Conservation (phyloP, 2,797 vertebrate species). For the Sciurus carolinensis region DNA sequence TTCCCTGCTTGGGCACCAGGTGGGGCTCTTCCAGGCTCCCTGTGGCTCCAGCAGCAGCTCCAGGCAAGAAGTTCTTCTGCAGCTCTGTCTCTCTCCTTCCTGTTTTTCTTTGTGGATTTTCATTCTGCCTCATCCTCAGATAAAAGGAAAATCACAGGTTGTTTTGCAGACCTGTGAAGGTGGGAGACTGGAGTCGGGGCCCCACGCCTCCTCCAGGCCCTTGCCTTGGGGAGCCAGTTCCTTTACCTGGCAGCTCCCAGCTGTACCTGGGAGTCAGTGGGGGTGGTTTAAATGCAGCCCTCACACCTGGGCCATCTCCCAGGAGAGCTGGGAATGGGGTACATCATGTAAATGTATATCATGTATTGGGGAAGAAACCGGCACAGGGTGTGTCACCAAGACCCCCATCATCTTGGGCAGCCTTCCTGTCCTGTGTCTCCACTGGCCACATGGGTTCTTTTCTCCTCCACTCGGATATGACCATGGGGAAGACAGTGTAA, state of each 20-base stretch:
- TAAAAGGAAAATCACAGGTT: neutral
- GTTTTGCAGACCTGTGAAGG: neutral
- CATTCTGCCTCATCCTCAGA: neutral
- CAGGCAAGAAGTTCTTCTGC: neutral
- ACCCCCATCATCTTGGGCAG: neutral
- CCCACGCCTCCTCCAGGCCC: neutral
- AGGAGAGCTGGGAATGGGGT: no score
- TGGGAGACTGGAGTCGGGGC: accelerated
- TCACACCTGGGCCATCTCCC: accelerated
- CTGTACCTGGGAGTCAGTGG: neutral
- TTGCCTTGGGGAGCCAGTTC: neutral
- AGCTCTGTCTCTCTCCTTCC: neutral
- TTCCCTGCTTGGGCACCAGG: no score
- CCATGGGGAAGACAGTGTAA: accelerated
- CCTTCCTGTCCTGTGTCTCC: accelerated
- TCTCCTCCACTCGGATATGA: neutral
- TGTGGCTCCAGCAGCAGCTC: neutral
- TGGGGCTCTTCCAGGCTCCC: neutral
- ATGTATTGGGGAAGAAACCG: neutral
- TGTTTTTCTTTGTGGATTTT: neutral
- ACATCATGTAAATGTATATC: accelerated
- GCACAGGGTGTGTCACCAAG: accelerated
- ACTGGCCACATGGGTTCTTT: neutral
- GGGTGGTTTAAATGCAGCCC: neutral
- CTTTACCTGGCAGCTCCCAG: neutral